Evolutionary conservation across 2,888 invertebrate genomes (phyloP), one percentile per base, ranked within the genome.

Genomic region (Alcis repandata): DNA sequence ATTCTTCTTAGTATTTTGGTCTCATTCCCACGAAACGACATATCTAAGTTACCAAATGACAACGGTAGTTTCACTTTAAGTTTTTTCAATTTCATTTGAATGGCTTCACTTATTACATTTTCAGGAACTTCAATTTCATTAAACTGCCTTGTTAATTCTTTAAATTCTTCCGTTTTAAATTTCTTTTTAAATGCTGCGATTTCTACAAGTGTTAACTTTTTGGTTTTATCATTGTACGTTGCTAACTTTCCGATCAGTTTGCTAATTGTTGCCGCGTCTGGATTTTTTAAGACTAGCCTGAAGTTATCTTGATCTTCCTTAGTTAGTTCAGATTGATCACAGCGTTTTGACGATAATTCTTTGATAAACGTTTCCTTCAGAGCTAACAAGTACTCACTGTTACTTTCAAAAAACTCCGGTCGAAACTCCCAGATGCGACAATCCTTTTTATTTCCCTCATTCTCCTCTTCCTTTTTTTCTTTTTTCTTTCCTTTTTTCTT

Each of bases 21-120:
- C 36, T 57, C 59, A 11, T 51, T 67, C 8, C 67, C 72, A 54
- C 64, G 62, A 38, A 73, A 60, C 9, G 72, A 71, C 63, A 82
- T 68, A 45, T 83, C 83, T 7, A 64, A 43, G 48, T 83, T 80
- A 2, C 82, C 83, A 65, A 83, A 83, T 4, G 67, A 64, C 41
- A 60, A 45, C 6, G 82, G 82, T 9, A 82, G 49, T 60, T 74
- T 71, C 13, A 82, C 77, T 49, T 61, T 43, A 8, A 73, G 69
- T 10, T 45, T 41, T 51, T 68, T 33, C 10, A 82, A 54, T 43
- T 73, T 75, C 19, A 63, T 52, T 59, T 59, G 61, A 32, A 78
- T 62, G 48, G 82, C 80, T 43, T 76, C 71, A 32, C 22, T 73
- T 32, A 79, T 61, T 8, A 68, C 70, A n/a, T 68, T 63, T 49